Conservation (phyloP, 64 coral and sea anemone species). For the Hydrozoanthus tunicans region DNA sequence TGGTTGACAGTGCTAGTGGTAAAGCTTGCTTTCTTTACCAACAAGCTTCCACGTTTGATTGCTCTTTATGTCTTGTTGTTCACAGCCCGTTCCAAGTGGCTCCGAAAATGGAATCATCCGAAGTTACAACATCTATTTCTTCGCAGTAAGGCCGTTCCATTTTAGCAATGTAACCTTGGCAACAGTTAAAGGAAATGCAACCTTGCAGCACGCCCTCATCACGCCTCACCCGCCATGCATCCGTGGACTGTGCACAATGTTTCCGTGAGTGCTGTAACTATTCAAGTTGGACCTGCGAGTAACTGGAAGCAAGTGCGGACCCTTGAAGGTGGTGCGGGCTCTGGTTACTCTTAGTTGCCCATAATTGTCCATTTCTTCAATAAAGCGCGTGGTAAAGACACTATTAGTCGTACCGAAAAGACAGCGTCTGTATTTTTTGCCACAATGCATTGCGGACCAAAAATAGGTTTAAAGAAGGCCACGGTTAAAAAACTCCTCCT, state of each 20-base stretch:
- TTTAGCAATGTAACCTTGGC: constrained; percentile 19
- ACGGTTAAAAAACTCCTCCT: too few species aligned
- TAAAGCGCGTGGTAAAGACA: too few species aligned
- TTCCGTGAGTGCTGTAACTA: constrained; percentile 70
- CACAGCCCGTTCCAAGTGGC: constrained; percentile 62
- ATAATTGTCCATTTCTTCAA: too few species aligned
- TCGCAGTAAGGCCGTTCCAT: constrained; percentile 51
- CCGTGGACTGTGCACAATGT: constrained; percentile 78
- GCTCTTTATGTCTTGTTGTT: neutral
- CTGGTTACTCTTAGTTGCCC: too few species aligned
- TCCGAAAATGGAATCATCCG: constrained; percentile 76
- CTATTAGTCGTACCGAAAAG: too few species aligned
- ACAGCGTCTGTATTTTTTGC: too few species aligned
- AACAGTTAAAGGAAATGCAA: constrained; percentile 2
- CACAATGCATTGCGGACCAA: too few species aligned
- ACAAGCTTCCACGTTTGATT: neutral
- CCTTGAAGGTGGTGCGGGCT: constrained; percentile 65
- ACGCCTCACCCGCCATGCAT: neutral
- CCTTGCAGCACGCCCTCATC: constrained; percentile 53
- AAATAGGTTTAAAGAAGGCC: too few species aligned
- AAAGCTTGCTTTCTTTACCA: too few species aligned
- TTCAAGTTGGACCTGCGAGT: constrained; percentile 66
- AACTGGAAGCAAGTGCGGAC: constrained; percentile 60
- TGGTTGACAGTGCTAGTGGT: too few species aligned
- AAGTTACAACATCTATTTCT: constrained; percentile 53